Percentiles rank a stretch among this genome's conserved stretches.
phyloP scores from a whole-genome alignment of 30 jellyfish, hydroid and myxozoan species.

The Aurelia coerulea region DNA sequence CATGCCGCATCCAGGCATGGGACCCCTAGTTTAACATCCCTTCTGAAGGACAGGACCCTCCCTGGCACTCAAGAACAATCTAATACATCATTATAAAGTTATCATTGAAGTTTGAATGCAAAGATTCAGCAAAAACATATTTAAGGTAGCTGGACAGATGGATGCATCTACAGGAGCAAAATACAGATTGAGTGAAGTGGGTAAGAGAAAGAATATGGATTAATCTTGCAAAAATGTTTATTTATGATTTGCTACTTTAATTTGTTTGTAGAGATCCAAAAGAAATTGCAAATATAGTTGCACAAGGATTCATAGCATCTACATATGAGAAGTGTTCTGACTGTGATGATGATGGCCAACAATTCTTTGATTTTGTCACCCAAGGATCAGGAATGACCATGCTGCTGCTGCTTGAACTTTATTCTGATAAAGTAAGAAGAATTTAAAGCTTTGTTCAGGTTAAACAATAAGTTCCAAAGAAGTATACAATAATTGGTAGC shows the following conservation, averaged over 20 bases:
- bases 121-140: no score
- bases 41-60: neutral
- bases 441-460: neutral
- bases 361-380: constrained; percentile 44
- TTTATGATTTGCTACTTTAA: no score
- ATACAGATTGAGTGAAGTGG: no score
- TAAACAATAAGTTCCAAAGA: no score
- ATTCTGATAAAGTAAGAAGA: constrained; percentile 67
- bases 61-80: no score
- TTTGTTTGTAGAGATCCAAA: constrained; percentile 31
- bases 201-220: no score
- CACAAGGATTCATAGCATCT: constrained; percentile 67
- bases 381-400: constrained; percentile 72
- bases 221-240: no score
- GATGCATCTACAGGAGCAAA: no score
- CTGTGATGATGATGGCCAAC: constrained; percentile 81
- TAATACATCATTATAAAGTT: neutral
- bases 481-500: no score
- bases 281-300: constrained; percentile 69
- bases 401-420: constrained; percentile 53
- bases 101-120: neutral
- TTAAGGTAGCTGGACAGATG: no score
- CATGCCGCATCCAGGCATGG: no score
- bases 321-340: constrained; percentile 66
- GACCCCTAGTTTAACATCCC: no score